Evolutionary conservation across 2,113 vertebrate genomes (phyloP).

Genomic region (Aldabrachelys gigantea): DNA sequence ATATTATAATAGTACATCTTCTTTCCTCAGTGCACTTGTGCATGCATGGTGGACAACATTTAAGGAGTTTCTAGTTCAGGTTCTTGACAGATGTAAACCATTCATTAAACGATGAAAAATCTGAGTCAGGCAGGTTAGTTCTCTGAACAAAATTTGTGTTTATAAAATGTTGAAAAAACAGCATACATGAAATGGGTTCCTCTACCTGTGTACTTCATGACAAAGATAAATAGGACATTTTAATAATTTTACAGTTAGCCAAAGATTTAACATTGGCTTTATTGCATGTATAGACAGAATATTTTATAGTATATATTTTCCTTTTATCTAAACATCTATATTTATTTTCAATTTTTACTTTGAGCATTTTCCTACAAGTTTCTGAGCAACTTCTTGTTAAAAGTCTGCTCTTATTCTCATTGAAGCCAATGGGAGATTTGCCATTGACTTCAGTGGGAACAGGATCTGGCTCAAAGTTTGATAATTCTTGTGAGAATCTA

Average conservation of each 20-base stretch:
- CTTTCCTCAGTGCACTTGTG: fast-evolving
- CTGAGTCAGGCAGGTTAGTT: too few relatives aligned
- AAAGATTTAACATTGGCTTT: too few relatives aligned
- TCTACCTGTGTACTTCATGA: too few relatives aligned
- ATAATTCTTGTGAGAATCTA: fast-evolving
- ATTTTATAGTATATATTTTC: fast-evolving
- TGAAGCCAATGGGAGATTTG: fast-evolving
- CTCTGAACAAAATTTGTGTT: too few relatives aligned
- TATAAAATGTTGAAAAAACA: too few relatives aligned
- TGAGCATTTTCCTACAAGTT: neutral
- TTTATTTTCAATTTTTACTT: fast-evolving
- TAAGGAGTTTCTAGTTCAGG: fast-evolving
- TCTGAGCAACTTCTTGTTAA: neutral
- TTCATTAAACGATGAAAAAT: too few relatives aligned
- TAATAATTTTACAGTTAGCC: too few relatives aligned
- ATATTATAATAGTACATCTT: fast-evolving
- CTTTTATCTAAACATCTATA: neutral
- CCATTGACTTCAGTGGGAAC: fast-evolving
- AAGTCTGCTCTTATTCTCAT: neutral
- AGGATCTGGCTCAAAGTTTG: fast-evolving
- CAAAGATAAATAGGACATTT: too few relatives aligned
- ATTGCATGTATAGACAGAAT: fast-evolving
- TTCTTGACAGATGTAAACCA: neutral
- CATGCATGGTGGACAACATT: fast-evolving
- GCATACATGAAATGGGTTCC: too few relatives aligned